Base-by-base conservation (phyloP, 2,888 invertebrate species). In the Drosophila setosimentum region DNA sequence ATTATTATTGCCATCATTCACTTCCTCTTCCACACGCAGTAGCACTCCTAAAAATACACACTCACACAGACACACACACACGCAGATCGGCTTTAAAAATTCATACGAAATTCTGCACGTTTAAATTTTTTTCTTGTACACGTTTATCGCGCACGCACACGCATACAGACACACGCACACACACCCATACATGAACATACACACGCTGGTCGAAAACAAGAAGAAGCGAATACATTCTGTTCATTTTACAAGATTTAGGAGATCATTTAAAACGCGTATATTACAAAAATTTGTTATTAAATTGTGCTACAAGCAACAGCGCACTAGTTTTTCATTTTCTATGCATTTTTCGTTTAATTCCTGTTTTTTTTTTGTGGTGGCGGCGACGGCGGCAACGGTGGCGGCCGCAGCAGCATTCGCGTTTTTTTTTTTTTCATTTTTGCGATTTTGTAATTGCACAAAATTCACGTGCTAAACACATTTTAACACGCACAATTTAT, bases 61-160 rank as follows among this genome's bases (percentile, higher is more conserved):
- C 35, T 42, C 45, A 21, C 35, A 27, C 49, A 35, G 45, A 53
- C 32, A 21, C 24, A 33, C 24, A 60, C 8, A 61, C 18, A 76
- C 32, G 61, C 75, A 77, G 80, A 76, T 87, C 70, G 80, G 73
- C 85, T 87, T 87, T 84, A 85, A 84, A 80, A 85, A 79, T 75
- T 87, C 70, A 87, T 73, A 71, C 67, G 77, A 84, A 87, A 85
- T 87, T 84, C 83, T 77, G 83, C 83, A 84, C 83, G 83, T 87
- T 84, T 85, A 77, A 82, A 77, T 80, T 83, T 83, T 82, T 87
- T 80, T 82, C 67, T 74, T 82, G 87, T 82, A 87, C 83, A 83
- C 83, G 83, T 83, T 83, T 84, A 84, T 87, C 76, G 76, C 79
- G 68, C 73, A 83, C 76, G 68, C 72, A 73, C 75, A 70, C 71